Conservation (phyloP, 2,113 vertebrate species). For the Nanger granti region DNA sequence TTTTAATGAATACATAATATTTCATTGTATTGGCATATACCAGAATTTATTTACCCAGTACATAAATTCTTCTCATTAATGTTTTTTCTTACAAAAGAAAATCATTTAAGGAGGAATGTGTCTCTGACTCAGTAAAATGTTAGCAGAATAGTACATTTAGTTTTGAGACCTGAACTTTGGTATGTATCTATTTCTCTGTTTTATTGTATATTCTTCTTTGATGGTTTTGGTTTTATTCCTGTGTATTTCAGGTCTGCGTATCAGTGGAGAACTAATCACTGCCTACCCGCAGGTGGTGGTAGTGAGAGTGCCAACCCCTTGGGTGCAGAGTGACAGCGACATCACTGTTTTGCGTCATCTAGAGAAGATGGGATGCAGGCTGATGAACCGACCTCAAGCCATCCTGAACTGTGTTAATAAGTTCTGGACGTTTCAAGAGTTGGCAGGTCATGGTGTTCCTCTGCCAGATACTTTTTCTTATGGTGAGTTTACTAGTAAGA, state of each 20-base stretch:
- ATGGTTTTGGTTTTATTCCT: not conserved
- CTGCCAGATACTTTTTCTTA: conserved; percentile 86
- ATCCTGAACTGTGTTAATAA: conserved; percentile 87
- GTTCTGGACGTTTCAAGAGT: conserved; percentile 86
- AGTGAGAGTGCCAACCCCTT: conserved; percentile 84
- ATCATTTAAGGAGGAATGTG: not conserved
- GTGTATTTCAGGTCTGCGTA: conserved; percentile 78
- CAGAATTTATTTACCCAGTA: not conserved
- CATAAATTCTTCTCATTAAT: not conserved
- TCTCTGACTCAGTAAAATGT: not conserved
- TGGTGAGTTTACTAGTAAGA: conserved; percentile 70
- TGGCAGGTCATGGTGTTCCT: conserved; percentile 85
- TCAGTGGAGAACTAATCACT: conserved; percentile 82
- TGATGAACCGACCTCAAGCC: conserved; percentile 85
- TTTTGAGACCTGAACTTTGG: not conserved
- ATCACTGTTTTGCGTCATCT: conserved; percentile 85
- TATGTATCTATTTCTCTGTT: not conserved
- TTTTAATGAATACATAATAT: not conserved
- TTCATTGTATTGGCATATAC: not conserved
- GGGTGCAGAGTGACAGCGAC: conserved; percentile 86
- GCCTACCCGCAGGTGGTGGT: conserved; percentile 85
- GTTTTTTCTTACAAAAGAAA: not conserved
- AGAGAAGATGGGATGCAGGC: conserved; percentile 85
- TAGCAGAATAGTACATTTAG: not conserved
- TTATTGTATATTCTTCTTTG: not conserved